phyloP scores from a whole-genome alignment of 2,797 vertebrate genomes.

The Emys orbicularis region DNA sequence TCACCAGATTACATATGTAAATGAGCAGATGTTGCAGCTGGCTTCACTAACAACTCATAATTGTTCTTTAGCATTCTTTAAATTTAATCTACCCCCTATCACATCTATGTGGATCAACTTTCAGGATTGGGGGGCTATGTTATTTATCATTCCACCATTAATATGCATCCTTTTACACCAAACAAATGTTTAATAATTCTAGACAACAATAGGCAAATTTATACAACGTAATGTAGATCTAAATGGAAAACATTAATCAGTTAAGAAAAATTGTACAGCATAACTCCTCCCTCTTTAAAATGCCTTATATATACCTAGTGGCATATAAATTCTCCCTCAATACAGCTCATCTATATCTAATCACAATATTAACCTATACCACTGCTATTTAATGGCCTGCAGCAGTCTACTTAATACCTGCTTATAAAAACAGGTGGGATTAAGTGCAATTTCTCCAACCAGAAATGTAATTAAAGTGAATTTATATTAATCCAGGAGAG shows the following conservation, averaged over 20 bases:
- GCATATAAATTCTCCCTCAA: background rate
- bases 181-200: background rate
- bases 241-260: background rate
- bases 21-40: accelerated
- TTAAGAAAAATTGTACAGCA: background rate
- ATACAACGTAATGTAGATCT: accelerated
- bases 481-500: constrained; percentile 73
- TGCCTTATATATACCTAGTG: background rate
- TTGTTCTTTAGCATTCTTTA: accelerated
- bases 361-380: background rate
- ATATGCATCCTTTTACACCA: accelerated
- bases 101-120: accelerated
- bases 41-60: background rate
- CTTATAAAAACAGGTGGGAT: constrained; percentile 53
- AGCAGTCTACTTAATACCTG: background rate
- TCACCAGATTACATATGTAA: background rate
- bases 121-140: accelerated
- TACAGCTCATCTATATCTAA: background rate
- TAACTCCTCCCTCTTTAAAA: background rate
- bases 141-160: accelerated
- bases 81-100: accelerated
- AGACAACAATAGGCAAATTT: accelerated
- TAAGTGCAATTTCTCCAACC: constrained; percentile 60
- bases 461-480: constrained; percentile 75
- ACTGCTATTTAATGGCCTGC: constrained; percentile 39